Base-by-base conservation (phyloP, 1,140 invertebrate species). In the Drosophila pseudoobscura region DNA sequence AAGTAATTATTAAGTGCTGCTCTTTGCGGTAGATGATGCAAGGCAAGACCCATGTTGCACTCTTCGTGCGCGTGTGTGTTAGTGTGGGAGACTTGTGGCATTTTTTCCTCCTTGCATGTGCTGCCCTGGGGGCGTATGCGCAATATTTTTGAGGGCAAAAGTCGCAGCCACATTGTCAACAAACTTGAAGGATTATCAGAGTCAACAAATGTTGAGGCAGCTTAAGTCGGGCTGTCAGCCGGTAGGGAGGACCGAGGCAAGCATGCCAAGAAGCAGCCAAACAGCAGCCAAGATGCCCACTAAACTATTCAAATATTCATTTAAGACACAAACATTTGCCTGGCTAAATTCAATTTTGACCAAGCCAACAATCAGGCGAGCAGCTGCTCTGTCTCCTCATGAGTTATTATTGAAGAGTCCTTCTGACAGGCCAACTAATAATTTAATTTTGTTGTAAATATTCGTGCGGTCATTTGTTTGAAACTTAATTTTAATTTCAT, bases 131-230 rank as follows among this genome's bases (percentile, higher is more conserved):
- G 69, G 69, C 82, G 74, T 80, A 78, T 80, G 70, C 55, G 82
- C 56, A 74, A 85, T 78, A 71, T 82, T 87, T 89, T 89, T 89
- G 80, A 90, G 85, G 75, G 61, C 80, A 90, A 80, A 89, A 73
- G 85, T 78, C 77, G 77, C 72, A 63, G 82, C 68, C 88, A 82
- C 65, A 87, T 76, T 79, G 82, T 87, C 87, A 90, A 89, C 80
- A 89, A 87, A 90, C 80, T 90, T 90, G 87, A 90, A 58, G 78
- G 87, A 87, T 90, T 90, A 90, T 82, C 82, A 87, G 73, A 85
- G 87, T 90, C 87, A 89, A 89, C 87, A 89, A 61, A 79, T 56
- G 66, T 61, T 63, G 51, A 57, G 60, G 59, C 52, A 62, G 59
- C 71, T 71, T 59, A 77, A 80, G 80, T 55, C 77, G 43, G 26